phyloP scores from a whole-genome alignment of 2,888 invertebrate genomes.

The Tachina grossa region DNA sequence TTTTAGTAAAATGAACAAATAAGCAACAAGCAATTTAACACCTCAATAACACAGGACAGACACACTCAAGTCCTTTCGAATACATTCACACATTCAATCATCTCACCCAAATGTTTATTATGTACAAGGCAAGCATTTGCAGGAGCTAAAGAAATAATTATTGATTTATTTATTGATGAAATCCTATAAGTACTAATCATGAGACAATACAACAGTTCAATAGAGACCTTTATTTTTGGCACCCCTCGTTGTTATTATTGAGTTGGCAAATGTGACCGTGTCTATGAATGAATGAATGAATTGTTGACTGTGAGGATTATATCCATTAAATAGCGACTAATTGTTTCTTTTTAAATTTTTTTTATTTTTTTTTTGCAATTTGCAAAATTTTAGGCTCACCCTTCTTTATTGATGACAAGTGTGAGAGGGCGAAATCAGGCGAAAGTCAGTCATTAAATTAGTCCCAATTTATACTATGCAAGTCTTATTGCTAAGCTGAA shows the following conservation, averaged over 20 bases:
- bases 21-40: slow-evolving; percentile 47
- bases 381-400: slow-evolving; percentile 60
- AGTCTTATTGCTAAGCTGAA: no score
- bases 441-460: no score
- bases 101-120: neutral
- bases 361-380: slow-evolving; percentile 42
- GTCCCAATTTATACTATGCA: no score
- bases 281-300: slow-evolving; percentile 9
- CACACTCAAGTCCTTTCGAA: neutral
- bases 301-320: slow-evolving; percentile 63
- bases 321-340: slow-evolving; percentile 57
- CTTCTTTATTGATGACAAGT: neutral
- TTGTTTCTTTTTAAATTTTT: slow-evolving; percentile 6
- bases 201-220: slow-evolving; percentile 41
- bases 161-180: slow-evolving; percentile 69
- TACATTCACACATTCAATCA: neutral
- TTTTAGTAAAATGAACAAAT: slow-evolving; percentile 55
- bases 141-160: slow-evolving; percentile 51
- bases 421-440: neutral
- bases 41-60: slow-evolving; percentile 38
- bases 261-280: slow-evolving; percentile 8
- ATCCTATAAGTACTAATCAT: slow-evolving; percentile 59
- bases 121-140: neutral
- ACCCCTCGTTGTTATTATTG: slow-evolving; percentile 41
- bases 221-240: slow-evolving; percentile 16